phyloP scores from a whole-genome alignment of 2,797 vertebrate genomes.

The Danionella dracula region DNA sequence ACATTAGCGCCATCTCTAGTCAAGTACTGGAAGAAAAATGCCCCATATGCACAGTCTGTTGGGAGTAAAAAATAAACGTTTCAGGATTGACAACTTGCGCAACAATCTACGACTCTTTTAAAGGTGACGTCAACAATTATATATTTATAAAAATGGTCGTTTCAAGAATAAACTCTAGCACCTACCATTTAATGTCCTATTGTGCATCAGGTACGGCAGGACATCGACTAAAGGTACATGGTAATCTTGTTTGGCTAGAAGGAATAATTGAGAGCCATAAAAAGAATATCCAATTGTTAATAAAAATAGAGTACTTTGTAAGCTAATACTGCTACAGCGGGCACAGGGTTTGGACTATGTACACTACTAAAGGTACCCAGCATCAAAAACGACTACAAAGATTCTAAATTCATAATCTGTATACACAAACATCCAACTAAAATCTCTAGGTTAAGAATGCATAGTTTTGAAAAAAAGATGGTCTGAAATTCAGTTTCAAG shows the following conservation, averaged over 20 bases:
- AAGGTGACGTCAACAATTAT: slow-evolving; percentile 58
- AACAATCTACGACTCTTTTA: slow-evolving; percentile 52
- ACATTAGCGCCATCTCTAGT: slow-evolving; percentile 73
- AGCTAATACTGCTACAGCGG: slow-evolving; percentile 61
- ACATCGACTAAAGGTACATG: slow-evolving; percentile 61
- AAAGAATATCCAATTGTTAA: slow-evolving; percentile 58
- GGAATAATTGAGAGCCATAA: slow-evolving; percentile 52
- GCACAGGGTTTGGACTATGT: slow-evolving; percentile 61
- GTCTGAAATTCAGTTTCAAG: slow-evolving; percentile 55
- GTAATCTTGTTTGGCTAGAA: slow-evolving; percentile 74
- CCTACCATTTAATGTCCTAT: slow-evolving; percentile 60
- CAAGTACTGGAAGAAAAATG: slow-evolving; percentile 71
- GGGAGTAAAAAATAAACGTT: slow-evolving; percentile 37
- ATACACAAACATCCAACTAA: slow-evolving; percentile 56
- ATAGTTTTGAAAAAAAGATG: slow-evolving; percentile 72
- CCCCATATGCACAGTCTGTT: slow-evolving; percentile 74
- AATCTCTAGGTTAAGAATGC: slow-evolving; percentile 76
- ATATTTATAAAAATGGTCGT: slow-evolving; percentile 54
- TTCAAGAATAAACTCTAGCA: slow-evolving; percentile 63
- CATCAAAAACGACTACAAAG: slow-evolving; percentile 56
- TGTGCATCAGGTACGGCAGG: slow-evolving; percentile 69
- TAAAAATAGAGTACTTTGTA: slow-evolving; percentile 64
- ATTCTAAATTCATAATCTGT: slow-evolving; percentile 57
- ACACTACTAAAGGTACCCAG: slow-evolving; percentile 62
- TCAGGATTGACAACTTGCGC: slow-evolving; percentile 38